Evolutionary conservation across 2,113 vertebrate genomes (phyloP).

Genomic region (Cinclus mexicanus): DNA sequence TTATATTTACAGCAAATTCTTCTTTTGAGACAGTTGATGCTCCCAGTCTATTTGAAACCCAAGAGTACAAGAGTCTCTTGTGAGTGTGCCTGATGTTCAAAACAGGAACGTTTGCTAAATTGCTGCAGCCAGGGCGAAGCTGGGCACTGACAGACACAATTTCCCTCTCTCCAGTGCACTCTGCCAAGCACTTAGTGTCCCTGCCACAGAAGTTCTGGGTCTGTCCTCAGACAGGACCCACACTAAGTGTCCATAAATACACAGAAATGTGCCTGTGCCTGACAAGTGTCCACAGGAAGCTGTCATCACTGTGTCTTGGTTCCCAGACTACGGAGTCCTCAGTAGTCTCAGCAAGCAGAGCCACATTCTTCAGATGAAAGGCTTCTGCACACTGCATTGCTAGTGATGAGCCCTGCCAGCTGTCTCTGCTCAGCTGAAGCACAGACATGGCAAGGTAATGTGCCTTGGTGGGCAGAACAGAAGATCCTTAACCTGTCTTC

Average conservation of each 20-base stretch:
- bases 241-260: neutral
- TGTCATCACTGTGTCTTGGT: neutral
- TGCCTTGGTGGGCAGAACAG: neutral
- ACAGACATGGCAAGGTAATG: neutral
- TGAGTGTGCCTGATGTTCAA: neutral
- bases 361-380: neutral
- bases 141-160: neutral
- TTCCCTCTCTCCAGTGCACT: neutral
- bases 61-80: neutral
- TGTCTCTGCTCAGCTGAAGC: neutral
- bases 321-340: neutral
- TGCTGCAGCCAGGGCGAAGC: neutral
- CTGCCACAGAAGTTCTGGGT: neutral
- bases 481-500: neutral
- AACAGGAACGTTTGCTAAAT: neutral
- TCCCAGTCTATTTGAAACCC: neutral
- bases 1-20: conserved; percentile 32
- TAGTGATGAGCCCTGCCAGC: neutral
- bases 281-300: neutral
- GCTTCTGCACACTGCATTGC: neutral
- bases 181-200: neutral
- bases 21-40: neutral
- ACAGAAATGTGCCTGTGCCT: neutral
- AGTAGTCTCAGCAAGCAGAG: neutral
- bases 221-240: neutral